Evolutionary conservation across 1,140 invertebrate genomes (phyloP), one percentile per base, ranked within the genome.

Genomic region (Zaprionus ghesquierei): DNA sequence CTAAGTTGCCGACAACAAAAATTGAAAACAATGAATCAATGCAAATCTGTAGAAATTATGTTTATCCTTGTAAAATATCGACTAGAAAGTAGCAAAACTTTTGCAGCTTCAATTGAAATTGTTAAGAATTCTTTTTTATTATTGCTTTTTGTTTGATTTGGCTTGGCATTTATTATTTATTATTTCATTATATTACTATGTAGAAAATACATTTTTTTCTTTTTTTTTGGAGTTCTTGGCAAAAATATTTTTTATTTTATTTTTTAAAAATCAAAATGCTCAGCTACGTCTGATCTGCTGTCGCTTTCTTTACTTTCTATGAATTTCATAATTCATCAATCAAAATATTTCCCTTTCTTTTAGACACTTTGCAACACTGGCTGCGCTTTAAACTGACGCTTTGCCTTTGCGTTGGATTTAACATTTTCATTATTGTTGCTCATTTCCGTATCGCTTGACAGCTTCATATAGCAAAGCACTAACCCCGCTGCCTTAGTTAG

Each of bases 381-480:
- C 18, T 35, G 13, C 0, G 10, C 5, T 23, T 25, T 10, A 50
- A 50, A 50, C 25, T 50, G 27, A 8, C 41, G 59, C 44, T 3
- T n/a, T 31, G 25, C 1, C 25, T n/a, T n/a, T 27, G 27, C 6
- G 61, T 68, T 63, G 61, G 56, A 64, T 68, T 76, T 15, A 77
- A 82, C 73, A 89, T 87, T 87, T 87, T 79, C 79, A 84, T 89
- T 89, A 84, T 56, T 66, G 75, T 44, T 77, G 49, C 62, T 86
- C 70, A 86, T 78, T 86, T 81, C 61, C 75, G 51, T 65, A 63
- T 29, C 25, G 54, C 69, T 72, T 72, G 59, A 71, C 38, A 68
- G 64, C 27, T 23, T 33, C 22, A 25, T 53, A 68, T 53, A 70
- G 27, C 53, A 29, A 8, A 29, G 27, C 27, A 20, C 35, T 18